These are phyloP conservation scores for Eledone cirrhosa DNA, from an alignment of 2,888 invertebrate genomes.

Conservation along the genomic window DNA sequence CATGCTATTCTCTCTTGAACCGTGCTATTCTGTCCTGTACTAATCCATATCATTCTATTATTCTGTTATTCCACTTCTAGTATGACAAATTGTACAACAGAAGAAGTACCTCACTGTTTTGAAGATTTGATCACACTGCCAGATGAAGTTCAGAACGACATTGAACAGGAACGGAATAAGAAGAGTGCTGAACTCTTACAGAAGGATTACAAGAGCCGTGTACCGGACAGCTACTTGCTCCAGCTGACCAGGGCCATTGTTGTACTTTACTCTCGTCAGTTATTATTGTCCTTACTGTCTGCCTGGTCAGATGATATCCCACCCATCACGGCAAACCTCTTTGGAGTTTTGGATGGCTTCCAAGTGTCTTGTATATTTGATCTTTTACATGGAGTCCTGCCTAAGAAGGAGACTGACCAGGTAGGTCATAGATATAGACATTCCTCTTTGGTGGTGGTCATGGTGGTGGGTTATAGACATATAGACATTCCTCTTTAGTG, in stretches of 20 bases:
- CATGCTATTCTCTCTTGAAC: too few species aligned
- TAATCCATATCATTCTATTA: too few species aligned
- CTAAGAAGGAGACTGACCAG: slow-evolving; percentile 11
- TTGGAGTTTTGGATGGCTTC: slow-evolving; percentile 60
- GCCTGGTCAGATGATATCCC: slow-evolving; percentile 61
- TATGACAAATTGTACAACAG: slow-evolving; percentile 47
- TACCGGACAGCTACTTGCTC: slow-evolving; percentile 54
- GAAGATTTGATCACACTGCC: slow-evolving; percentile 57
- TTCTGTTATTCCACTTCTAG: slow-evolving; percentile 29
- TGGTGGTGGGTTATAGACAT: too few species aligned
- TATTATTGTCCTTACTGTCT: slow-evolving; percentile 60
- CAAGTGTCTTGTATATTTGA: slow-evolving; percentile 64
- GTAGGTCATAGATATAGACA: neutral
- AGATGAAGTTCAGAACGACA: slow-evolving; percentile 55
- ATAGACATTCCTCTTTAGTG: too few species aligned
- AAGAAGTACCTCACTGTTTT: slow-evolving; percentile 53
- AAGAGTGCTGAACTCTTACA: slow-evolving; percentile 60
- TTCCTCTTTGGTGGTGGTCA: too few species aligned
- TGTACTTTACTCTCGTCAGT: slow-evolving; percentile 61
- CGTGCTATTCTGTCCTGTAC: too few species aligned
- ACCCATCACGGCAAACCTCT: slow-evolving; percentile 56
- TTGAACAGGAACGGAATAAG: slow-evolving; percentile 52
- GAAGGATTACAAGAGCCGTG: slow-evolving; percentile 60
- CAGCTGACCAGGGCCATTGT: slow-evolving; percentile 62
- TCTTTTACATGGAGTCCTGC: slow-evolving; percentile 47